Percentiles rank a stretch among this genome's conserved stretches.
These are phyloP conservation scores for Sebastolobus alascanus DNA, from an alignment of 2,797 vertebrate genomes.

Conservation along the genomic window DNA sequence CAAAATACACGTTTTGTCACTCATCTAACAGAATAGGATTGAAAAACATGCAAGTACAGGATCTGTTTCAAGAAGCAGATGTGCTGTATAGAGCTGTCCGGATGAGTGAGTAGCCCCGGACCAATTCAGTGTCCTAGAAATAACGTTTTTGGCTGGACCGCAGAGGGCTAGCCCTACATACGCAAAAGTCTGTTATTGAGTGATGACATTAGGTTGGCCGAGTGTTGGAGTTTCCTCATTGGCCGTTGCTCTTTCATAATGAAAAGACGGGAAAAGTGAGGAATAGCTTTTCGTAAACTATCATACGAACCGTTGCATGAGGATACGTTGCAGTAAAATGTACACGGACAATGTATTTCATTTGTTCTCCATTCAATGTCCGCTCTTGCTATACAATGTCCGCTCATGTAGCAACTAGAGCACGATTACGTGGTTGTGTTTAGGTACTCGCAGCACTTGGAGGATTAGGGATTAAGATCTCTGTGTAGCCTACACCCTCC, in stretches of 20 bases:
- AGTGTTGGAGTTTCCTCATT: background rate
- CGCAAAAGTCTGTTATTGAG: background rate
- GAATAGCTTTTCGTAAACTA: no score
- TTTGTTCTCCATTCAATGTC: background rate
- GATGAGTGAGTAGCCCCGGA: background rate
- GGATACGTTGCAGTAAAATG: background rate
- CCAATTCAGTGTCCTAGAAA: background rate
- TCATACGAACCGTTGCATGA: no score
- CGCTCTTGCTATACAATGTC: background rate
- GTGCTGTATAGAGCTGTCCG: background rate
- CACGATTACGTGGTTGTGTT: background rate
- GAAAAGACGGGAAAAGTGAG: no score
- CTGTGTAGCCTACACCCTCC: background rate
- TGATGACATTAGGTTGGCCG: background rate
- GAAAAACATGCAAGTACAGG: background rate
- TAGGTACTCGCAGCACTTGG: background rate
- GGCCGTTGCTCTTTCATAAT: background rate
- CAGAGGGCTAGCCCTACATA: background rate
- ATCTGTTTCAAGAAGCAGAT: constrained; percentile 17
- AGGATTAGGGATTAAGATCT: background rate
- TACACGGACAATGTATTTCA: background rate
- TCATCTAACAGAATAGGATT: background rate
- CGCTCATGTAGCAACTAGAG: background rate
- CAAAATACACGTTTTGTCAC: constrained; percentile 10
- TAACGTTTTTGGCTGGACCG: background rate